Evolutionary conservation across 2,888 invertebrate genomes (phyloP).

Genomic region (Galerucella nymphaeae): DNA sequence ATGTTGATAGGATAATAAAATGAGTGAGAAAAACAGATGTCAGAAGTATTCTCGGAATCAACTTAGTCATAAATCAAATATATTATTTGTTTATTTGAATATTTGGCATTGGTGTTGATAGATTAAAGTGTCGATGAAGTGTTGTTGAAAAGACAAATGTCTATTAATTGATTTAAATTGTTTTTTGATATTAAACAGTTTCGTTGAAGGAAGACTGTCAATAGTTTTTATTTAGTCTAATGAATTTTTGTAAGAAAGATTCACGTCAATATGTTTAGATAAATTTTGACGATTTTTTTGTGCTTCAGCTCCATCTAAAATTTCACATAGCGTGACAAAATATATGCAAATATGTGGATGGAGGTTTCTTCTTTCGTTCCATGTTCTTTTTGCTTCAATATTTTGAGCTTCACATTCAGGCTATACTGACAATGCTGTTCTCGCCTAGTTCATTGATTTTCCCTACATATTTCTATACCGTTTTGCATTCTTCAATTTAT

Average conservation of each 20-base stretch:
- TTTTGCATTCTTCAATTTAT: too few relatives aligned
- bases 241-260: background rate
- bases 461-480: too few relatives aligned
- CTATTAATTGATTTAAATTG: background rate
- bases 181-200: background rate
- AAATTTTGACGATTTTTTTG: too few relatives aligned
- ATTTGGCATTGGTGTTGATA: slow-evolving; percentile 1
- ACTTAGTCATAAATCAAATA: slow-evolving; percentile 2
- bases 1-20: slow-evolving; percentile 29
- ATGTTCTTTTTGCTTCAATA: too few relatives aligned
- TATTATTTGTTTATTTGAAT: slow-evolving; percentile 21
- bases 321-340: too few relatives aligned
- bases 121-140: background rate
- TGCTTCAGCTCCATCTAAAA: too few relatives aligned
- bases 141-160: background rate
- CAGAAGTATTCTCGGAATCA: slow-evolving; percentile 13
- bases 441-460: too few relatives aligned
- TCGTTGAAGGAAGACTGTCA: background rate
- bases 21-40: slow-evolving; percentile 22
- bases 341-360: too few relatives aligned
- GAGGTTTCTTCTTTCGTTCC: too few relatives aligned
- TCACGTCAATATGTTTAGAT: too few relatives aligned
- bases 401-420: too few relatives aligned
- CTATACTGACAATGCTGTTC: too few relatives aligned
- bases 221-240: background rate